Base-by-base conservation (phyloP, 2,797 vertebrate species). In the Tinamus major region DNA sequence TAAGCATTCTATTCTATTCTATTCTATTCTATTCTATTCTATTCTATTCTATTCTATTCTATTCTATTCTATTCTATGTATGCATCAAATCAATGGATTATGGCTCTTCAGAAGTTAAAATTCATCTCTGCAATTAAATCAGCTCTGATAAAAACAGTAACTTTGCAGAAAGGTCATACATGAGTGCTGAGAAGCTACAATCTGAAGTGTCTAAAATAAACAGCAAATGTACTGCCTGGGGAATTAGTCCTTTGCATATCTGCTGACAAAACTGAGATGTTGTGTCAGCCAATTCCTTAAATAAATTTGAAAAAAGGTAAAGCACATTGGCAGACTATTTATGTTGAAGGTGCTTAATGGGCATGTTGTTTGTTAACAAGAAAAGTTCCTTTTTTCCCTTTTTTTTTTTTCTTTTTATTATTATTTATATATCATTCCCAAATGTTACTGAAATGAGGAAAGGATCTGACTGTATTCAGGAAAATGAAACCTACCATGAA, bases 111-210 rank as follows among this genome's bases (percentile, higher is more conserved):
- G 90, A 94, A 92, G 82, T 79, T 93, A 91, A 95, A 96, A 95
- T 95, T 97, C 96, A 95, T 92, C 85, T 86, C 70, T 87, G 68
- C 85, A 94, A 96, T 96, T 96, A 96, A 93, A 95, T 93, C 83
- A 89, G 35, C 41, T 79, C 74, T 21, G 42, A 67, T 80, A 79
- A 90, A 89, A 92, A 81, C 44, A 92, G 31, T 35, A 77, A 74
- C 78, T 83, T 89, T 92, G 42, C 64, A 80, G 83, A 94, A 96
- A 97, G 96, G 94, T 95, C 94, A 85, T 39, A 56, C 75, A 64
- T 89, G 87, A 90, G 27, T 49, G 67, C 51, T 89, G 42, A 87
- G 89, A 71, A 49, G 59, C 55, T 79, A 69, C 37, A 84, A 93
- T 78, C 61, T 67, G 92, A 79, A 85, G 18, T 15, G 44, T 59